Conservation (phyloP, 2,113 vertebrate genomes). For the Halichoerus grypus region DNA sequence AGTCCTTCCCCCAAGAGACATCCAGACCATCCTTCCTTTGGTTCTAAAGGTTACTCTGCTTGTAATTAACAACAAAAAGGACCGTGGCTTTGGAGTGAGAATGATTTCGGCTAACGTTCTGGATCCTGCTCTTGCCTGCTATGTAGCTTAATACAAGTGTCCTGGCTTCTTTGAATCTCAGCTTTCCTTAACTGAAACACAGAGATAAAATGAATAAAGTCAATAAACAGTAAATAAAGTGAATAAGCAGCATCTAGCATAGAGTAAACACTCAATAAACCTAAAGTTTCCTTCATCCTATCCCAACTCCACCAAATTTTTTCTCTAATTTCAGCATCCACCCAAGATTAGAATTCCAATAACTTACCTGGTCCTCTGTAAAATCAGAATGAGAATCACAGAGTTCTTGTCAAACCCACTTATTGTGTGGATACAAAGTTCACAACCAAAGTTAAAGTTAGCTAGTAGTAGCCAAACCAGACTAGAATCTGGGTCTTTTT, state of each 20-base stretch:
- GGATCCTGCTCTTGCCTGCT: background rate
- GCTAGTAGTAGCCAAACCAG: background rate
- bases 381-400: background rate
- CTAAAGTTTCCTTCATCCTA: background rate
- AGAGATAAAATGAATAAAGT: background rate
- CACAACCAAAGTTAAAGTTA: background rate
- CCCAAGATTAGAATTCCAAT: background rate
- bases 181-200: background rate
- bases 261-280: background rate
- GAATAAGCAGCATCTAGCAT: background rate
- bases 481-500: background rate
- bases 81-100: background rate
- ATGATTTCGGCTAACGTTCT: background rate
- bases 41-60: background rate
- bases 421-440: background rate
- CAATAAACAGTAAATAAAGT: background rate
- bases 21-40: background rate
- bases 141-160: background rate
- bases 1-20: background rate
- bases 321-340: background rate
- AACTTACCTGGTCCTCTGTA: background rate
- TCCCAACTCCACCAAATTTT: background rate
- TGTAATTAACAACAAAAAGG: background rate
- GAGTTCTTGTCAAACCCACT: background rate
- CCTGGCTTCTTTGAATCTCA: background rate